phyloP scores from a whole-genome alignment of 1,140 invertebrate genomes.

The Acromyrmex charruanus region DNA sequence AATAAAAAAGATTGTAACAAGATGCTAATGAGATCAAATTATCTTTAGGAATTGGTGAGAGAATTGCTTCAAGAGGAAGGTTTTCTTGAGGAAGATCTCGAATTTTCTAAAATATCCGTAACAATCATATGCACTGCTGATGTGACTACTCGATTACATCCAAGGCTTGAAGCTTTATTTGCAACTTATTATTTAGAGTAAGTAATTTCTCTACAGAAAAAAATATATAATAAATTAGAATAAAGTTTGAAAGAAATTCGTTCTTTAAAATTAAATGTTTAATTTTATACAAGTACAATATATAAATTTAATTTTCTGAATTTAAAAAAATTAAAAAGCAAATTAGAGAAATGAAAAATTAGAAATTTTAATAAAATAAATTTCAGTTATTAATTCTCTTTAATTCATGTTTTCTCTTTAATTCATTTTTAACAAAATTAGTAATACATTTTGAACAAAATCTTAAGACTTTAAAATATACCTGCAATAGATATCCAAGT shows the following conservation, averaged over 20 bases:
- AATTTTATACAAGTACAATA: conserved; percentile 19
- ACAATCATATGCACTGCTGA: conserved; percentile 82
- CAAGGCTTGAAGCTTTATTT: conserved; percentile 80
- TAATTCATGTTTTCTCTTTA: background rate
- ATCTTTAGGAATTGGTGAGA: conserved; percentile 80
- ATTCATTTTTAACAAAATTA: background rate
- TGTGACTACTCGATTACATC: conserved; percentile 80
- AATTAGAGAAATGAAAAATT: background rate
- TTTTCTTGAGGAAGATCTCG: conserved; percentile 84
- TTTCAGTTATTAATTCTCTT: background rate
- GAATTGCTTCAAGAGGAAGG: conserved; percentile 83
- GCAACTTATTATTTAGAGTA: conserved; percentile 80
- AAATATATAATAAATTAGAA: background rate
- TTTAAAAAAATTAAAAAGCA: background rate
- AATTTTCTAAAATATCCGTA: conserved; percentile 83
- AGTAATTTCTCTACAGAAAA: conserved; percentile 15
- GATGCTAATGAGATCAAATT: background rate
- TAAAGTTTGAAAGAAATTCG: background rate
- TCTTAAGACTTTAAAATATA: conserved; percentile 4
- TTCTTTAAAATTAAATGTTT: background rate
- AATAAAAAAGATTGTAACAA: background rate
- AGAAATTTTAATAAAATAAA: background rate
- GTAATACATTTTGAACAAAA: background rate
- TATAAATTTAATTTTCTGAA: conserved; percentile 9
- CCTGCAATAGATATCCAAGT: conserved; percentile 68